These are phyloP conservation scores for Oenanthe oenanthe DNA, from an alignment of 2,113 vertebrate species.

Conservation along the genomic window DNA sequence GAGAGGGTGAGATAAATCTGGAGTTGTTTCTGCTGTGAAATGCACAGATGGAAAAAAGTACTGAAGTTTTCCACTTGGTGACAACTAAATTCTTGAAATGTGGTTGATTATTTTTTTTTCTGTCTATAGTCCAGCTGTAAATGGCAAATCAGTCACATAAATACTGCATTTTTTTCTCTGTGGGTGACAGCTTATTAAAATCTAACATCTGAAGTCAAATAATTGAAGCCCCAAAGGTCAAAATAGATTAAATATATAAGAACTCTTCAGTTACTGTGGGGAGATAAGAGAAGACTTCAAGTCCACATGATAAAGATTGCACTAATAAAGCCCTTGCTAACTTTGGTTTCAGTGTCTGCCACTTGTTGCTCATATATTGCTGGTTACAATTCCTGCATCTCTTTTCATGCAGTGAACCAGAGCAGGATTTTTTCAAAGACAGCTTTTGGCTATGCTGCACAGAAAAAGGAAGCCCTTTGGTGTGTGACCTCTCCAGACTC, in stretches of 20 bases:
- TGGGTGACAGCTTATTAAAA: slow-evolving; percentile 27
- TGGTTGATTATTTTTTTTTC: not conserved
- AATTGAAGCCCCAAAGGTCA: not conserved
- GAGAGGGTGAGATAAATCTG: not conserved
- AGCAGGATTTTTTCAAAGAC: not conserved
- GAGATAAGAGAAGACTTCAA: not conserved
- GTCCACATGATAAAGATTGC: not conserved
- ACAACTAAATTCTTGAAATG: not conserved
- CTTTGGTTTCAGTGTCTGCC: not conserved
- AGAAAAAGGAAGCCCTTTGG: not conserved
- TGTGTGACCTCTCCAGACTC: not conserved
- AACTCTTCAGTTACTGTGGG: not conserved
- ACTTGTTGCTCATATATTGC: not conserved
- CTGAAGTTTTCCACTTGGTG: not conserved
- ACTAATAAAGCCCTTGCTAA: not conserved
- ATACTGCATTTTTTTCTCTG: not conserved
- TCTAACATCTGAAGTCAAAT: not conserved
- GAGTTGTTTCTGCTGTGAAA: not conserved
- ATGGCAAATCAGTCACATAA: not conserved
- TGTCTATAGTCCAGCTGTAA: not conserved
- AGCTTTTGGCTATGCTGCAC: not conserved
- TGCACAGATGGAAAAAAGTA: not conserved
- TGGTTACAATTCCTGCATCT: not conserved
- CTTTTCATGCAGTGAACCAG: not conserved
- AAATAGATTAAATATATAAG: not conserved